Evolutionary conservation across 1,140 invertebrate species (phyloP).

Genomic region (Bombus confusus): DNA sequence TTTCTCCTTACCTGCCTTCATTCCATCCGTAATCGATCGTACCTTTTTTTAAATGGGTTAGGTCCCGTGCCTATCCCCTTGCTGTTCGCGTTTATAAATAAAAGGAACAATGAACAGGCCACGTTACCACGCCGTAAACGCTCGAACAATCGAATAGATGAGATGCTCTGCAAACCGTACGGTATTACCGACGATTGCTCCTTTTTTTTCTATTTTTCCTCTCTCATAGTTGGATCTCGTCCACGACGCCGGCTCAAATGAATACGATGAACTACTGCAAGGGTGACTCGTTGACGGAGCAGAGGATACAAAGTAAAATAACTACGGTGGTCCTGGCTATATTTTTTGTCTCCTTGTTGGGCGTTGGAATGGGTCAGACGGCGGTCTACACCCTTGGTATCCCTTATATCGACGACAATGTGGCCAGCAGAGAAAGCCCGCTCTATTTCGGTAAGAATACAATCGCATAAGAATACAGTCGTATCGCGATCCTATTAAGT

Average conservation of each 20-base stretch:
- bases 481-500: not conserved
- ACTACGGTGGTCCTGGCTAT: slow-evolving; percentile 91
- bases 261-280: slow-evolving; percentile 82
- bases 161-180: too few species aligned
- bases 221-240: slow-evolving; percentile 68
- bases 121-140: not conserved
- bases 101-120: not conserved
- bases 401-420: slow-evolving; percentile 97
- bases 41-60: slow-evolving; percentile 12
- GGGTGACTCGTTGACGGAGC: slow-evolving; percentile 84
- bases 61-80: not conserved
- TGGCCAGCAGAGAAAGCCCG: slow-evolving; percentile 95
- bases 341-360: slow-evolving; percentile 93
- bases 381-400: slow-evolving; percentile 96
- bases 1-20: not conserved
- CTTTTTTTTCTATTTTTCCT: not conserved
- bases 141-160: not conserved
- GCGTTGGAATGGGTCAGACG: slow-evolving; percentile 96
- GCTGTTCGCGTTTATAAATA: not conserved
- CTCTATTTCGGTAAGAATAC: slow-evolving; percentile 92
- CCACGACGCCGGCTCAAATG: slow-evolving; percentile 60
- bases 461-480: slow-evolving; percentile 40
- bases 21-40: slow-evolving; percentile 7
- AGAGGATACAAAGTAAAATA: slow-evolving; percentile 88
- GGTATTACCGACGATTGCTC: not conserved